A percentile compares a stretch with the other conserved stretches of the same genome.
Evolutionary conservation across 2,888 invertebrate species (phyloP).

Genomic region (Spisula subtruncata): DNA sequence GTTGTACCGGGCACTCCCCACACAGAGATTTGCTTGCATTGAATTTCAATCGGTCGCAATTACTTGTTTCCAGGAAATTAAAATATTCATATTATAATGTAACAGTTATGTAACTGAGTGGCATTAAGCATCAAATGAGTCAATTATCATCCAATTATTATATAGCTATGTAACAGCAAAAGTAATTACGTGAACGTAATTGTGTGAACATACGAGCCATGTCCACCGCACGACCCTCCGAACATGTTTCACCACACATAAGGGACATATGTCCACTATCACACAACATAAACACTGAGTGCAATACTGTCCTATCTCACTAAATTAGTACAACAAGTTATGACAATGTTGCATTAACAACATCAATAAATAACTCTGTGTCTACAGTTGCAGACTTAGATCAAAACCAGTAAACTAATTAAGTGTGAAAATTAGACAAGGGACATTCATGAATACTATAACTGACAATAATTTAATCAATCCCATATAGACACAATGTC

Average conservation of each 20-base stretch:
- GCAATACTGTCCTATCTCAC: too few species aligned
- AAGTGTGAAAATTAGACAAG: constrained; percentile 6
- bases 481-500: constrained; percentile 13
- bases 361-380: not conserved
- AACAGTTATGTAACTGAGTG: too few species aligned
- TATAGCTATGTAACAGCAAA: not conserved
- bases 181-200: not conserved
- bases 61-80: too few species aligned
- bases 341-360: too few species aligned
- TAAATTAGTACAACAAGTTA: too few species aligned
- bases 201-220: not conserved
- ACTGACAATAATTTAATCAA: constrained; percentile 27
- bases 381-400: not conserved
- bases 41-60: too few species aligned
- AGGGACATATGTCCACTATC: not conserved
- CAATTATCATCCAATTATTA: not conserved
- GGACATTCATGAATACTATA: constrained; percentile 8
- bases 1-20: too few species aligned
- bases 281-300: not conserved
- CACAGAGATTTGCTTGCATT: too few species aligned
- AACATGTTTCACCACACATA: not conserved
- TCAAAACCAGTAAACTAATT: not conserved
- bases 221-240: not conserved
- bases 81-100: too few species aligned
- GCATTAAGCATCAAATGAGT: too few species aligned